A percentile compares a stretch with the other conserved stretches of the same genome.
Conservation (phyloP, 2,888 invertebrate genomes). For the Griposia aprilina region DNA sequence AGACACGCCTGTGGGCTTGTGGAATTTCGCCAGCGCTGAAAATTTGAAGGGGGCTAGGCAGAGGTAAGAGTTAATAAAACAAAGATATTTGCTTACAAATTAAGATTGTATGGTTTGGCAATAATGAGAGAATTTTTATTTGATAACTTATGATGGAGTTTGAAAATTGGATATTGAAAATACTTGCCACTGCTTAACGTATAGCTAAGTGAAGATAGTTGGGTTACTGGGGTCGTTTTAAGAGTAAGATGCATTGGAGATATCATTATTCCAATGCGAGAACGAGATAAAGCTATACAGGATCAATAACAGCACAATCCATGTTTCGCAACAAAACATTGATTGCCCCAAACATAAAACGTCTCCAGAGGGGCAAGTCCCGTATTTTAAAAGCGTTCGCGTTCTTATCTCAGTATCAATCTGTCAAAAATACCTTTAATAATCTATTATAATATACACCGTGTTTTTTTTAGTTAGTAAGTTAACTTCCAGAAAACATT, state of each 20-base stretch:
- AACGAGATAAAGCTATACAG: neutral
- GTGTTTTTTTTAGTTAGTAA: too few species aligned
- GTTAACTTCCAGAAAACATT: too few species aligned
- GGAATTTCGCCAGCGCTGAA: conserved; percentile 97
- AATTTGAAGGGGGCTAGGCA: conserved; percentile 93
- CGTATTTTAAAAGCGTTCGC: neutral
- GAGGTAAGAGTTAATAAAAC: conserved; percentile 85
- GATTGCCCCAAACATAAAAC: neutral
- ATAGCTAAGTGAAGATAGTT: neutral
- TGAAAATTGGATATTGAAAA: neutral
- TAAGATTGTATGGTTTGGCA: neutral
- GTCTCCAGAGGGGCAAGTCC: too few species aligned
- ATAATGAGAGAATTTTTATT: neutral
- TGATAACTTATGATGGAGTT: neutral
- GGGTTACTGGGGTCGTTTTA: too few species aligned
- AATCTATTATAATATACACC: too few species aligned
- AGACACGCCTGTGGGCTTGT: conserved; percentile 96
- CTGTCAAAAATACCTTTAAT: neutral
- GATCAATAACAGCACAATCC: neutral
- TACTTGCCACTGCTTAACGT: neutral
- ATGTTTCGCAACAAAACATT: neutral
- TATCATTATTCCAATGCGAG: neutral
- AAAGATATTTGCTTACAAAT: neutral
- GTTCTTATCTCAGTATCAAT: neutral
- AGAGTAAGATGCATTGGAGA: neutral